Percentiles rank a stretch among this genome's conserved stretches.
These are phyloP conservation scores for Hemibagrus wyckioides DNA, from an alignment of 2,113 vertebrate species.

Conservation along the genomic window DNA sequence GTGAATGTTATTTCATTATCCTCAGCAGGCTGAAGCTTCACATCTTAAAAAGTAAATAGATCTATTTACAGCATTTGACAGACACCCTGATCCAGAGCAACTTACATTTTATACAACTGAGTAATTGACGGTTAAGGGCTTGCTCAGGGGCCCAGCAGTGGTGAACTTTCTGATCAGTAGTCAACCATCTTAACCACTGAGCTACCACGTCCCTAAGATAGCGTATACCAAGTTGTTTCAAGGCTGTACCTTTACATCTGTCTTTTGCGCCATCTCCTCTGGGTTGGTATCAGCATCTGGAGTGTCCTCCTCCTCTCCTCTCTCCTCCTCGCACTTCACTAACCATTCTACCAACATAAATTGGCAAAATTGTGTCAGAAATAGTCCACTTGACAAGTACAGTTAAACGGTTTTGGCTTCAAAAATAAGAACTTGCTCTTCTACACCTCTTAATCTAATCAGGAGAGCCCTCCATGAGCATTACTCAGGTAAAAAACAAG, in stretches of 20 bases:
- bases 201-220: too few relatives aligned
- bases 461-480: background rate
- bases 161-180: too few relatives aligned
- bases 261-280: constrained; percentile 24
- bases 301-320: constrained; percentile 17
- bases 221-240: constrained; percentile 7
- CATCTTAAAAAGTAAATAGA: background rate
- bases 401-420: background rate
- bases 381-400: background rate
- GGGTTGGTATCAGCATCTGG: background rate
- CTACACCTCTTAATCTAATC: background rate
- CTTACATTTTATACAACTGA: too few relatives aligned
- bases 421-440: background rate
- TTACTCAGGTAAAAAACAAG: background rate
- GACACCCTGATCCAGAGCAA: too few relatives aligned
- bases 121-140: too few relatives aligned
- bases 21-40: background rate
- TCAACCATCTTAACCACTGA: too few relatives aligned
- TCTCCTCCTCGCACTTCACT: constrained; percentile 42
- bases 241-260: constrained; percentile 22
- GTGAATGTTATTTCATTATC: background rate
- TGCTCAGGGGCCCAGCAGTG: too few relatives aligned
- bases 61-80: too few relatives aligned
- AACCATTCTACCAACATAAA: constrained; percentile 47
- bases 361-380: background rate